Evolutionary conservation across 2,888 invertebrate genomes (phyloP).

Genomic region (Herminia tarsipennalis): DNA sequence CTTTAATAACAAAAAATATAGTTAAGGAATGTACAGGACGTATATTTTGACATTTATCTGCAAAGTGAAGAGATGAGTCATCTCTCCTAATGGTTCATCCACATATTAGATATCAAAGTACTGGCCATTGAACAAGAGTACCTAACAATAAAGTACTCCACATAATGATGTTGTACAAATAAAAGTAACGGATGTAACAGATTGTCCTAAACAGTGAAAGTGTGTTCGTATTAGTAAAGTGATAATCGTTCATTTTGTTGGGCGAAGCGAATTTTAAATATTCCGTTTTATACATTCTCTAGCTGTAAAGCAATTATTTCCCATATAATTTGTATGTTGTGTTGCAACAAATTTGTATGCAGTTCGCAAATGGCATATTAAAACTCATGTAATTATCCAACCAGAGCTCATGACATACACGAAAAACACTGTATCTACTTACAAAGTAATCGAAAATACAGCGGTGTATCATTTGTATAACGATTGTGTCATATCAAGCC

Average conservation of each 20-base stretch:
- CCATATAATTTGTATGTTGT: no score
- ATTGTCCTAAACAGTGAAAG: conserved; percentile 64
- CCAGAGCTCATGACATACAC: no score
- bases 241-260: conserved; percentile 49
- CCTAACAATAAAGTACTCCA: conserved; percentile 9
- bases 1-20: no score
- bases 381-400: no score
- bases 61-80: not conserved
- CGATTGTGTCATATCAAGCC: no score
- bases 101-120: not conserved
- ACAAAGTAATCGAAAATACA: no score
- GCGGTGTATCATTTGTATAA: no score
- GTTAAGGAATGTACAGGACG: not conserved
- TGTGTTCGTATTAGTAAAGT: conserved; percentile 43
- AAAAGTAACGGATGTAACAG: conserved; percentile 57
- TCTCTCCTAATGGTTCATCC: not conserved
- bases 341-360: no score
- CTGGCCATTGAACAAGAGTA: not conserved
- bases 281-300: conserved; percentile 11
- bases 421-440: no score
- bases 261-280: conserved; percentile 43
- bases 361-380: no score
- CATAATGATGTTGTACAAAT: conserved; percentile 28
- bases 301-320: not conserved
- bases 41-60: not conserved